Percentiles rank a stretch among this genome's conserved stretches.
Conservation (phyloP, 1,140 invertebrate species). For the Papilio xuthus region DNA sequence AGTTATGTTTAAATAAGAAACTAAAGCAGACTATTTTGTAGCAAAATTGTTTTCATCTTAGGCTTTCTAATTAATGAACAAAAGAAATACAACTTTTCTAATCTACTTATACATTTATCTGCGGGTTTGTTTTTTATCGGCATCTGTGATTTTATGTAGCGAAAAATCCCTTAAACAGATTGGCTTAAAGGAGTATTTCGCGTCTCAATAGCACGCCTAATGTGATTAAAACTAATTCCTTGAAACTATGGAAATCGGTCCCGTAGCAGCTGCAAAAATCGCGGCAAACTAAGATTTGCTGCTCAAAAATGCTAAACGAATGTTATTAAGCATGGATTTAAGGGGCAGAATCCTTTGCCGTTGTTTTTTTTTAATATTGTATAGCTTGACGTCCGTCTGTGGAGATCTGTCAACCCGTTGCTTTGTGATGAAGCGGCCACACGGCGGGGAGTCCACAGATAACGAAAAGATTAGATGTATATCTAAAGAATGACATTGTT, state of each 20-base stretch:
- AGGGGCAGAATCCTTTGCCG: conserved; percentile 51
- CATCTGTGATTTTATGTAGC: conserved; percentile 36
- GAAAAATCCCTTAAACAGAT: conserved; percentile 47
- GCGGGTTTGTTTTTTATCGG: conserved; percentile 14
- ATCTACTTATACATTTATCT: conserved; percentile 1
- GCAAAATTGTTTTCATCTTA: not conserved
- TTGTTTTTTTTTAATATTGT: conserved; percentile 73
- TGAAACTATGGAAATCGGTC: conserved; percentile 58
- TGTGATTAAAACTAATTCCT: conserved; percentile 67
- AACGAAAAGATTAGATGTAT: conserved; percentile 77
- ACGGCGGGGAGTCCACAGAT: conserved; percentile 72
- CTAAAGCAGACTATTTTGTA: not conserved
- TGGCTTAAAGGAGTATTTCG: conserved; percentile 37
- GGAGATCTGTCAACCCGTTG: conserved; percentile 79
- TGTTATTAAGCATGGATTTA: conserved; percentile 49
- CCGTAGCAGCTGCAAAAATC: conserved; percentile 58
- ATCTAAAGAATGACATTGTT: conserved; percentile 76
- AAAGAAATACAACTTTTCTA: conserved; percentile 12
- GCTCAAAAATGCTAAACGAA: conserved; percentile 39
- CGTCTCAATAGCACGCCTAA: conserved; percentile 49
- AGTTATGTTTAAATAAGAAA: not conserved
- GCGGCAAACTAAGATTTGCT: conserved; percentile 48
- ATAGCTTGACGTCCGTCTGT: conserved; percentile 62
- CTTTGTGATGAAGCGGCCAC: conserved; percentile 74
- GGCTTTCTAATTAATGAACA: not conserved